Base-by-base conservation (phyloP, 2,888 invertebrate genomes). In the Brachyptera putata region DNA sequence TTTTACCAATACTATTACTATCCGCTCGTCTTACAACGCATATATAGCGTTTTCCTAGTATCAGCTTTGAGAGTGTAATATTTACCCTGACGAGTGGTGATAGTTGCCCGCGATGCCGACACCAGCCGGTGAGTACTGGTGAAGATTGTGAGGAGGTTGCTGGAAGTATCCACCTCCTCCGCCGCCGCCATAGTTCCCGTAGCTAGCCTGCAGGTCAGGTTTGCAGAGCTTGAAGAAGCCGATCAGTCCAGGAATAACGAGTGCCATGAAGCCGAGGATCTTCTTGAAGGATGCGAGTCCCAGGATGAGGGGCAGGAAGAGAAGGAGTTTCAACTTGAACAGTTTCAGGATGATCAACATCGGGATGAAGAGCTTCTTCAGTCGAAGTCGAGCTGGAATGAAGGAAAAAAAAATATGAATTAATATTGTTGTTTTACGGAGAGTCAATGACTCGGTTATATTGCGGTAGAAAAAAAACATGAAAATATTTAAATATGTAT, bases 191-290 rank as follows among this genome's bases (percentile, higher is more conserved):
- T n/a, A n/a, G 53, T 70, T 73, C 0, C 79, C 78, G 65, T 75
- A 76, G 0, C 80, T 80, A 1, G 84, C 83, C 2, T 80, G 80
- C 11, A 83, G 70, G 67, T 83, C 79, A 0, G 89, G 89, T 68
- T 87, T 89, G 78, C 89, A 91, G 67, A 91, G 79, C 71, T 90
- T 90, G 74, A 91, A 89, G 77, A 89, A 91, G 26, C 88, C 91
- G 69, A 91, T 90, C 0, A 90, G 76, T 65, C 91, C 88, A 58
- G 91, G 91, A 63, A 91, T 77, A 37, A 90, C 81, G 26, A 91
- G 83, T 11, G 90, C 90, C 70, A 89, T 78, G 73, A 91, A 85
- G 43, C 89, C 89, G 0, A 91, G 80, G 73, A 91, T 81, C 70
- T 91, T 91, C 76, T 91, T 91, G 71, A 91, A 87, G 55, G 91